These are phyloP conservation scores for Ptychobarbus kaznakovi DNA, from an alignment of 2,797 vertebrate species.

Conservation along the genomic window DNA sequence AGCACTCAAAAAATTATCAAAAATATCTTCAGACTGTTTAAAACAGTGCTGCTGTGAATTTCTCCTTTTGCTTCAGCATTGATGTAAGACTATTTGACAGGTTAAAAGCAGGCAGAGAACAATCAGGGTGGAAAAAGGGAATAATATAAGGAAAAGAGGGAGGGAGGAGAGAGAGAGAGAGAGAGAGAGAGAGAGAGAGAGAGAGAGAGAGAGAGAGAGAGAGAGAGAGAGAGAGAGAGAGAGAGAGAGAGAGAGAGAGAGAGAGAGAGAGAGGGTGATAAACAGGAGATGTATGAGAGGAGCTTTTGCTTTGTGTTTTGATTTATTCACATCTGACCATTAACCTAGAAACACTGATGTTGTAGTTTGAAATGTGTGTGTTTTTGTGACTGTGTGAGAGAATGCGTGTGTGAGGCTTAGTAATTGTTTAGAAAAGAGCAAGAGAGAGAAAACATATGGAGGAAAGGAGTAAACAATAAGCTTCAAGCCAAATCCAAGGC, in stretches of 20 bases:
- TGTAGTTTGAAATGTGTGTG: neutral
- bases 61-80: neutral
- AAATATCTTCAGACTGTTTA: neutral
- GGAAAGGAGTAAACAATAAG: neutral
- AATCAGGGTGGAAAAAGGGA: slow-evolving; percentile 23
- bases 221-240: neutral
- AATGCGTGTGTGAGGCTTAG: neutral
- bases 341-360: slow-evolving; percentile 13
- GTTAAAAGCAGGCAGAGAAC: slow-evolving; percentile 9
- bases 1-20: neutral
- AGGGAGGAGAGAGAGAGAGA: neutral
- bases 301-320: slow-evolving; percentile 11
- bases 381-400: neutral
- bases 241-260: too few relatives aligned
- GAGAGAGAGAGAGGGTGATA: neutral
- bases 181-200: neutral
- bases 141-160: neutral
- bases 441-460: neutral
- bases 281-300: neutral
- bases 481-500: neutral
- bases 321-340: slow-evolving; percentile 34
- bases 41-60: neutral
- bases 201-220: neutral
- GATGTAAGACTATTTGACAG: slow-evolving; percentile 4
- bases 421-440: neutral